Evolutionary conservation across 1,140 invertebrate species (phyloP).

Genomic region (Ips nitidus): DNA sequence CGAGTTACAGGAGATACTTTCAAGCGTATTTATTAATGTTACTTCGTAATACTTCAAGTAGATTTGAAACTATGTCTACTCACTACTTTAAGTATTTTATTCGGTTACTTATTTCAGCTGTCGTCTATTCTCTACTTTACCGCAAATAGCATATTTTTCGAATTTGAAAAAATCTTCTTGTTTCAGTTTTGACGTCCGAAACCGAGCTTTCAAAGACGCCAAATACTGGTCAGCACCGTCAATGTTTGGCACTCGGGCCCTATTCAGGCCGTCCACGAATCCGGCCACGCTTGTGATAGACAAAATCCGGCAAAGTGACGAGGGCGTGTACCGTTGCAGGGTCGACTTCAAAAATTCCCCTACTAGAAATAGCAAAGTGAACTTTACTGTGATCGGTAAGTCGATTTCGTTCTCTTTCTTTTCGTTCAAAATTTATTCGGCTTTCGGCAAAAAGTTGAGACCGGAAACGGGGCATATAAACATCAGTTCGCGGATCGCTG

Average conservation of each 20-base stretch:
- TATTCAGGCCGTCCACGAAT: constrained; percentile 68
- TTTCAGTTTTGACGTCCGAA: constrained; percentile 80
- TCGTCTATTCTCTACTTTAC: no score
- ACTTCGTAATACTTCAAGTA: no score
- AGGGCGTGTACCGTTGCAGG: constrained; percentile 81
- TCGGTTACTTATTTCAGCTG: no score
- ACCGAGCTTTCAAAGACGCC: constrained; percentile 68
- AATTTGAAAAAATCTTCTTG: background rate
- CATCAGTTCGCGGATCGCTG: constrained; percentile 14
- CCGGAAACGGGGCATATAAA: constrained; percentile 10
- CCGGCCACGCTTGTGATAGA: constrained; percentile 74
- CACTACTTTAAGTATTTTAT: no score
- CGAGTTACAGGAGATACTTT: no score
- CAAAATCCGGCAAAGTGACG: constrained; percentile 70
- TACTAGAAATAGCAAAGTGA: constrained; percentile 81
- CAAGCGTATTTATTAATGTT: no score
- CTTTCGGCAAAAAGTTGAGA: constrained; percentile 14
- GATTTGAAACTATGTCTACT: no score
- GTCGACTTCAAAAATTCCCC: constrained; percentile 87
- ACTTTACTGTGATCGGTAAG: constrained; percentile 85
- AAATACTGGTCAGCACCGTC: constrained; percentile 76
- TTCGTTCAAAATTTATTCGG: constrained; percentile 1
- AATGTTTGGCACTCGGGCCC: constrained; percentile 76
- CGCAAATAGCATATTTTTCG: no score
- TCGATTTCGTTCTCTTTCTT: constrained; percentile 39